phyloP scores from a whole-genome alignment of 1,140 invertebrate species.

The Trypoxylus dichotomus region DNA sequence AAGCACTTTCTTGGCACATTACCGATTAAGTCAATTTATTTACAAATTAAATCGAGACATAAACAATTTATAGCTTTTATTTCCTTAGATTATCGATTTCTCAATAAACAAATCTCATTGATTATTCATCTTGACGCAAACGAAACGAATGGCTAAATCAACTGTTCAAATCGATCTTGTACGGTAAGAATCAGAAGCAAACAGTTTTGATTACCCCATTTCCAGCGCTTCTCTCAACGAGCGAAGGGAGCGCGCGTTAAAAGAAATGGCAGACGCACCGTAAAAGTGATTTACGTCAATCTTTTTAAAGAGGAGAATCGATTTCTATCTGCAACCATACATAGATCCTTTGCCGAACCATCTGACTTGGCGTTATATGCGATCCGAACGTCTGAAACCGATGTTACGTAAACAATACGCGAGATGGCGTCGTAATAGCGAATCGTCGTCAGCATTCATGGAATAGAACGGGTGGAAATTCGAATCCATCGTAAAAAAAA shows the following conservation, averaged over 20 bases:
- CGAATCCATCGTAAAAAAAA: slow-evolving; percentile 23
- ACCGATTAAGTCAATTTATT: too few species aligned
- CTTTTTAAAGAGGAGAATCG: not conserved
- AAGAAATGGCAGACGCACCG: not conserved
- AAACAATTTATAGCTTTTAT: too few species aligned
- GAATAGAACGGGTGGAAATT: not conserved
- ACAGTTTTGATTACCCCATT: not conserved
- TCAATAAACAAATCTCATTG: not conserved
- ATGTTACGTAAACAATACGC: slow-evolving; percentile 1
- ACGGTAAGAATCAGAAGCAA: not conserved
- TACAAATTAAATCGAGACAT: too few species aligned
- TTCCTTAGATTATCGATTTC: too few species aligned
- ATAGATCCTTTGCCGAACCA: not conserved
- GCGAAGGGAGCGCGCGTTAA: not conserved
- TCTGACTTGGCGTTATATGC: not conserved
- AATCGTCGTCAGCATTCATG: not conserved
- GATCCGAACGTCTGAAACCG: slow-evolving; percentile 1
- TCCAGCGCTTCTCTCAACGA: not conserved
- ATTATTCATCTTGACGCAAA: not conserved
- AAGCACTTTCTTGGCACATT: too few species aligned
- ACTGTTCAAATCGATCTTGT: not conserved
- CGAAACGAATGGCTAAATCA: not conserved
- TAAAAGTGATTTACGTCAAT: slow-evolving; percentile 1
- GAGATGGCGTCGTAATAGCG: slow-evolving; percentile 5
- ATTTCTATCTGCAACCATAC: not conserved